These are phyloP conservation scores for Nomada lathburiana DNA, from an alignment of 2,888 invertebrate species.

Conservation along the genomic window DNA sequence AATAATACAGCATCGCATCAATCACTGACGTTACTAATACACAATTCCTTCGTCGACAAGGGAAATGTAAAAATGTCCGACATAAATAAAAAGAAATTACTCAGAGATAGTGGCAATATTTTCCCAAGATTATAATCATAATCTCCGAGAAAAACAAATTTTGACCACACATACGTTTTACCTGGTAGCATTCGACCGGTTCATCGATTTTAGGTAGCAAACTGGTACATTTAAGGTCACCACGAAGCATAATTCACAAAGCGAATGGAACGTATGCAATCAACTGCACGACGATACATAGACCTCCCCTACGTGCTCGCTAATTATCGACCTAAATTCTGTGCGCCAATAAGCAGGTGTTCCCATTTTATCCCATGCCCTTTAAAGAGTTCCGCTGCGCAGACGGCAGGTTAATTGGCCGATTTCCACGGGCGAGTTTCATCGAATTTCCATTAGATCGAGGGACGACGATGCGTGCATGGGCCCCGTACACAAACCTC, in stretches of 20 bases:
- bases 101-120: not conserved
- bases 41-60: too few species aligned
- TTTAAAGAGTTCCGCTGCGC: conserved; percentile 47
- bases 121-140: not conserved
- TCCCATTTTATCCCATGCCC: conserved; percentile 47
- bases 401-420: conserved; percentile 54
- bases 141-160: not conserved
- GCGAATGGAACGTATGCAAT: not conserved
- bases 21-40: not conserved
- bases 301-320: conserved; percentile 7
- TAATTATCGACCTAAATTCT: conserved; percentile 53
- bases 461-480: not conserved
- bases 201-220: not conserved
- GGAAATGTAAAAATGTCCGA: too few species aligned
- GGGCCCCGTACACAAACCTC: conserved; percentile 40
- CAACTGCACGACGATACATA: not conserved
- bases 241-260: conserved; percentile 14
- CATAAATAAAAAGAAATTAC: not conserved
- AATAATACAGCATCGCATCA: not conserved
- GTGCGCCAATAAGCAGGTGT: conserved; percentile 21
- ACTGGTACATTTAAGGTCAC: too few species aligned
- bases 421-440: conserved; percentile 49
- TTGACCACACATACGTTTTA: not conserved
- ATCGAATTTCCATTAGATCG: conserved; percentile 51
- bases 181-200: not conserved